A percentile compares a stretch with the other conserved stretches of the same genome.
These are phyloP conservation scores for Callosobruchus maculatus DNA, from an alignment of 2,888 invertebrate genomes.

Conservation along the genomic window DNA sequence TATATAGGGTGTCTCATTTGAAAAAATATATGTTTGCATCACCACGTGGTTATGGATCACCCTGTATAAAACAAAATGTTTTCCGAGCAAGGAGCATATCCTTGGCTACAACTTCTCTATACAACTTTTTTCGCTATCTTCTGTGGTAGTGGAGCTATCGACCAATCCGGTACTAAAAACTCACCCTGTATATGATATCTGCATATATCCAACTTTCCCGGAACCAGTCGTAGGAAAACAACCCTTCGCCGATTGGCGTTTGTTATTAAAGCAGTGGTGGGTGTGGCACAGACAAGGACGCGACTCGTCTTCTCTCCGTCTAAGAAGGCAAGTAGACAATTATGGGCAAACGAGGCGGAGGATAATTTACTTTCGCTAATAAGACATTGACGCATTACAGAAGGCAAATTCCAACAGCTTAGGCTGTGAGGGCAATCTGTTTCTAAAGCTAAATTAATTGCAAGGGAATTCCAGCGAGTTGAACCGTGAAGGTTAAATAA, in stretches of 20 bases:
- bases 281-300: not conserved
- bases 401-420: not conserved
- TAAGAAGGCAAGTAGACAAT: not conserved
- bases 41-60: too few species aligned
- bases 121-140: too few species aligned
- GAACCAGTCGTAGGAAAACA: not conserved
- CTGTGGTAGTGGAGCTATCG: too few species aligned
- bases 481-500: not conserved
- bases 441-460: constrained; percentile 1
- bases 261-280: not conserved
- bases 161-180: too few species aligned
- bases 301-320: not conserved
- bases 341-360: not conserved
- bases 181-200: too few species aligned
- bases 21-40: too few species aligned
- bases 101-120: too few species aligned
- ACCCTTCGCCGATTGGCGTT: not conserved
- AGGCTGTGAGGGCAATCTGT: not conserved
- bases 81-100: too few species aligned
- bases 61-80: too few species aligned
- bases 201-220: too few species aligned
- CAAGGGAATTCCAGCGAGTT: not conserved
- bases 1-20: too few species aligned
- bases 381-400: constrained; percentile 1
- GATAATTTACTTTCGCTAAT: constrained; percentile 1